These are phyloP conservation scores for Chirona hameri DNA, from an alignment of 2,888 invertebrate genomes.

Conservation along the genomic window DNA sequence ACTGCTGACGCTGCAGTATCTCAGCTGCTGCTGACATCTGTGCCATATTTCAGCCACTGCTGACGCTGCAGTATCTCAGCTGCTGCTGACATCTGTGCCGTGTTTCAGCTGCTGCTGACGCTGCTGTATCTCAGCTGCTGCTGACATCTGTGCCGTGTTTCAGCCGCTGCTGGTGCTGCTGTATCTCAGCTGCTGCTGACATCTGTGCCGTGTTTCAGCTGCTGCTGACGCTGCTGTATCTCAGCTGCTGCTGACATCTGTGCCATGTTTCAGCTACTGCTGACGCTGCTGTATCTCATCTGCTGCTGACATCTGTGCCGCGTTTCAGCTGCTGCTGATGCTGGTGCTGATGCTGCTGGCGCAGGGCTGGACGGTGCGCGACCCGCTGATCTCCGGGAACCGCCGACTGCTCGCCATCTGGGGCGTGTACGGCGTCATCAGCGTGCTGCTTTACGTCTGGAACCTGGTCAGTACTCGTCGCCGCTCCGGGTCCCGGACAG, in stretches of 20 bases:
- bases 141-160: slow-evolving; percentile 71
- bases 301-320: too few species aligned
- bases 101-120: neutral
- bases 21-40: too few species aligned
- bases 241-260: slow-evolving; percentile 79
- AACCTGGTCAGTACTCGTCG: slow-evolving; percentile 71
- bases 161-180: too few species aligned
- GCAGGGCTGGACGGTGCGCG: slow-evolving; percentile 95
- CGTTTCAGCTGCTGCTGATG: slow-evolving; percentile 84
- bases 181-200: too few species aligned
- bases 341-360: slow-evolving; percentile 83
- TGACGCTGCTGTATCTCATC: slow-evolving; percentile 37
- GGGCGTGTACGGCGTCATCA: slow-evolving; percentile 85
- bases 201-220: too few species aligned
- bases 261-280: too few species aligned
- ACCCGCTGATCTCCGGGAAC: slow-evolving; percentile 82
- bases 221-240: slow-evolving; percentile 26
- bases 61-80: too few species aligned
- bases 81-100: too few species aligned
- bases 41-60: too few species aligned
- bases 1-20: too few species aligned
- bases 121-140: slow-evolving; percentile 60
- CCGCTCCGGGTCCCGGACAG: slow-evolving; percentile 35
- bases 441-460: slow-evolving; percentile 91
- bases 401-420: slow-evolving; percentile 80